Evolutionary conservation across 2,888 invertebrate species (phyloP), one percentile per base, ranked within the genome.

Genomic region (Brenthis ino): DNA sequence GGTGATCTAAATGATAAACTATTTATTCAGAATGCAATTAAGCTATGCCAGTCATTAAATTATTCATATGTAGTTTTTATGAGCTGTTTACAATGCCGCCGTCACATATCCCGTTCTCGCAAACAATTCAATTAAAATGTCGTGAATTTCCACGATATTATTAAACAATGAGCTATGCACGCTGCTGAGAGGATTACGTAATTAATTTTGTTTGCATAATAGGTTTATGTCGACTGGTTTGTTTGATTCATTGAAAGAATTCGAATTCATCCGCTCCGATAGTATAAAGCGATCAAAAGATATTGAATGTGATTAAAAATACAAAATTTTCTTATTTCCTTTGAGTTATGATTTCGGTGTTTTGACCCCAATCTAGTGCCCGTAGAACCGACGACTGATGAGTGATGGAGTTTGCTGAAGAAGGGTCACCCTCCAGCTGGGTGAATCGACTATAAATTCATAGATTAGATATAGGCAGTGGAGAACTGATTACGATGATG

Each of bases 211-310:
- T 68, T 61, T 64, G 64, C 53, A 57, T 50, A 37, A 24, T 43
- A 50, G 33, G 50, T 60, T 50, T 60, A 50, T 28, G 48, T 28
- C 24, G n/a, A 54, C 48, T 50, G 13, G 48, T 55, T 50, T 60
- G 64, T 50, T 53, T 67, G 65, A 68, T 56, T 60, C 53, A 65
- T 65, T 56, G 58, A 58, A 68, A 68, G 55, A 68, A 65, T 68
- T 68, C 65, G 55, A 68, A 50, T 57, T 63, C 24, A 57, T 68
- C 67, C 67, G 57, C 11, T 13, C 20, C 13, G 24, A 13, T 51
- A 43, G 12, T 51, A 51, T 47, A n/a, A 28, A 65, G 20, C 3
- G 14, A 28, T 28, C 14, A 13, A 33, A 14, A 24, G 16, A 20
- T 6, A 37, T 37, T 8, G 8, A 37, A 37, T 1, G 37, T 37